A percentile compares a stretch with the other conserved stretches of the same genome.
These are phyloP conservation scores for Bovichtus diacanthus DNA, from an alignment of 2,797 vertebrate species.

Conservation along the genomic window DNA sequence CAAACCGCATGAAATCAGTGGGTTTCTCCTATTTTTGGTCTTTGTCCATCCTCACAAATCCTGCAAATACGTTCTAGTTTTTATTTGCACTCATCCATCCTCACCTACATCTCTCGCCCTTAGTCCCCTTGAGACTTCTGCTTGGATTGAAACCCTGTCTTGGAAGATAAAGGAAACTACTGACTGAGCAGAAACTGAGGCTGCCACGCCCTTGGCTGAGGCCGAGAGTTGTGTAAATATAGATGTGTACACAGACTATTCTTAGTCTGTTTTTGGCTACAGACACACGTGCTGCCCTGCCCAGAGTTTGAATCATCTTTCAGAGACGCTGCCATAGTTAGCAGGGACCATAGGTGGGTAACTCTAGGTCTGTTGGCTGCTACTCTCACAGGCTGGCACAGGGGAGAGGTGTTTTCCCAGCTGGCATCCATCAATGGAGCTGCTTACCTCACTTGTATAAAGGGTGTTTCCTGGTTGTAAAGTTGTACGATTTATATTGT, in stretches of 20 bases:
- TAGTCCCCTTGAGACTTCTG: conserved; percentile 32
- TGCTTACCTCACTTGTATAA: conserved; percentile 57
- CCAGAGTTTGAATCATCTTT: conserved; percentile 45
- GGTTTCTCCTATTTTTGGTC: not conserved
- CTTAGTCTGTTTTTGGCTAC: conserved; percentile 56
- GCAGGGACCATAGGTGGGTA: conserved; percentile 41
- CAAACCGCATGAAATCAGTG: not conserved
- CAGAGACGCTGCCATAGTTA: conserved; percentile 19
- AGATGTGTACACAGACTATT: conserved; percentile 60
- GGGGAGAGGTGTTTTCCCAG: conserved; percentile 74
- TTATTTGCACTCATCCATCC: conserved; percentile 13
- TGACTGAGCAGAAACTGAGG: conserved; percentile 46
- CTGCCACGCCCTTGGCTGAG: conserved; percentile 54
- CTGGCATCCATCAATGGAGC: conserved; percentile 61
- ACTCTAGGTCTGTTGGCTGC: conserved; percentile 39
- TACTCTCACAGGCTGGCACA: conserved; percentile 41
- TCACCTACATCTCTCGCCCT: conserved; percentile 24
- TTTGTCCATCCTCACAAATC: not conserved
- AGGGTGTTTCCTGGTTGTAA: conserved; percentile 71
- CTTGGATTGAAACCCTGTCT: conserved; percentile 34
- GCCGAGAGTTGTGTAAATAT: conserved; percentile 57
- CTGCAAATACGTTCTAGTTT: not conserved
- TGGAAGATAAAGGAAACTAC: conserved; percentile 43
- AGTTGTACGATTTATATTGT: conserved; percentile 55
- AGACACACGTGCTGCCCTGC: conserved; percentile 52